Evolutionary conservation across 2,113 vertebrate genomes (phyloP).

Genomic region (Catagonus wagneri): DNA sequence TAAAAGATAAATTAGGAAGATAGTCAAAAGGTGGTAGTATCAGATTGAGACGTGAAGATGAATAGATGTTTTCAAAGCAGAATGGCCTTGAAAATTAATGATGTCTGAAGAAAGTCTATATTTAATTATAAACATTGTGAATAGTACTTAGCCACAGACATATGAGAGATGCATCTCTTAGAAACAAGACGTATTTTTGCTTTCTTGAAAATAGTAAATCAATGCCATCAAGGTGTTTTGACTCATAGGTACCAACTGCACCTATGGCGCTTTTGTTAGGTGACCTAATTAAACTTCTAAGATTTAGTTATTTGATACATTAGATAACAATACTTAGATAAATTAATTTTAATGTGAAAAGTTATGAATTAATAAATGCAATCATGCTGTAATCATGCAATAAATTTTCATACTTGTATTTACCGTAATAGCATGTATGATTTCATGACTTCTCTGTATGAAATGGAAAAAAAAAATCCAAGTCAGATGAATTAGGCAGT

Average conservation of each 20-base stretch:
- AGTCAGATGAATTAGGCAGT: background rate
- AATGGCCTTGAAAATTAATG: background rate
- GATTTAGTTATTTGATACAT: background rate
- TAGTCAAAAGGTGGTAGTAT: background rate
- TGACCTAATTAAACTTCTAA: background rate
- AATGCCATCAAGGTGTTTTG: background rate
- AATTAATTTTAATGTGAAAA: background rate
- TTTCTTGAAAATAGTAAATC: background rate
- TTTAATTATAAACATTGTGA: background rate
- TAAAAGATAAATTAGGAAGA: background rate
- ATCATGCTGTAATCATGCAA: background rate
- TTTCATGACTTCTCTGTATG: background rate
- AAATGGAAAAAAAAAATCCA: constrained; percentile 5
- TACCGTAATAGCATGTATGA: background rate
- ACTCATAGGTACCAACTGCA: background rate
- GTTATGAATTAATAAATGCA: background rate
- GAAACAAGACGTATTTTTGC: background rate
- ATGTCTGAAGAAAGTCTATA: background rate
- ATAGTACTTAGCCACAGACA: background rate
- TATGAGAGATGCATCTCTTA: background rate
- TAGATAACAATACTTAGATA: background rate
- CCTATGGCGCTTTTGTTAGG: background rate
- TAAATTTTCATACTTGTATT: background rate
- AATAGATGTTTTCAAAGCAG: background rate
- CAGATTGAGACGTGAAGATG: background rate